phyloP scores from a whole-genome alignment of 2,113 vertebrate genomes.

The Aphyosemion australe region DNA sequence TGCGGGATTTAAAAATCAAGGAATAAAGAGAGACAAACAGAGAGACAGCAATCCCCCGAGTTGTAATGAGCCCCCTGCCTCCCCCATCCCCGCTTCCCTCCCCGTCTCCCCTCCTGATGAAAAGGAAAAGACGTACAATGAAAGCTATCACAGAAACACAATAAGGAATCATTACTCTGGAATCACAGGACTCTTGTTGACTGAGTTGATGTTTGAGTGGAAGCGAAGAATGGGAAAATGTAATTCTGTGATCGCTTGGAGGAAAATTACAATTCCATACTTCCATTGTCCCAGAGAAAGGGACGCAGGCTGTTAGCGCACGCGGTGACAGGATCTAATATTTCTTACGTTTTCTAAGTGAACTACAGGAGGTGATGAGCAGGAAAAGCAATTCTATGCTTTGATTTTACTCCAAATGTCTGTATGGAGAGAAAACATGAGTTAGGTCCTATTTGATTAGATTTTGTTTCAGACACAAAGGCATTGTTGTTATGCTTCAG shows the following conservation, averaged over 20 bases:
- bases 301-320: not conserved
- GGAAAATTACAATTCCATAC: slow-evolving; percentile 26
- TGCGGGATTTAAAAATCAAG: slow-evolving; percentile 53
- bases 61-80: slow-evolving; percentile 45
- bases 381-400: not conserved
- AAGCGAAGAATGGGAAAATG: slow-evolving; percentile 19
- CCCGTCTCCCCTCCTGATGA: slow-evolving; percentile 37
- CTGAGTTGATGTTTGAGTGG: slow-evolving; percentile 31
- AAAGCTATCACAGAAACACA: slow-evolving; percentile 50
- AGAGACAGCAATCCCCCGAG: slow-evolving; percentile 58
- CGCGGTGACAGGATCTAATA: not conserved
- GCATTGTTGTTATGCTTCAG: no score
- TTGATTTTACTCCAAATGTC: not conserved
- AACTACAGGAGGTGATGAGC: not conserved
- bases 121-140: slow-evolving; percentile 46
- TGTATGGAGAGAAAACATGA: not conserved
- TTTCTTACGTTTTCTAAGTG: not conserved
- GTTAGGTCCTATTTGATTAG: no score
- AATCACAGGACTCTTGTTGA: slow-evolving; percentile 37
- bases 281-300: slow-evolving; percentile 9
- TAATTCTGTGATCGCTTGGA: slow-evolving; percentile 34
- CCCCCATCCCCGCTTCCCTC: slow-evolving; percentile 9
- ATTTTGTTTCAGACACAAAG: no score
- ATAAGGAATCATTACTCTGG: slow-evolving; percentile 34
- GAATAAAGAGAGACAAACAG: slow-evolving; percentile 42